These are phyloP conservation scores for Aphelenchoides bicaudatus DNA, from an alignment of 2,888 invertebrate genomes.

Conservation along the genomic window DNA sequence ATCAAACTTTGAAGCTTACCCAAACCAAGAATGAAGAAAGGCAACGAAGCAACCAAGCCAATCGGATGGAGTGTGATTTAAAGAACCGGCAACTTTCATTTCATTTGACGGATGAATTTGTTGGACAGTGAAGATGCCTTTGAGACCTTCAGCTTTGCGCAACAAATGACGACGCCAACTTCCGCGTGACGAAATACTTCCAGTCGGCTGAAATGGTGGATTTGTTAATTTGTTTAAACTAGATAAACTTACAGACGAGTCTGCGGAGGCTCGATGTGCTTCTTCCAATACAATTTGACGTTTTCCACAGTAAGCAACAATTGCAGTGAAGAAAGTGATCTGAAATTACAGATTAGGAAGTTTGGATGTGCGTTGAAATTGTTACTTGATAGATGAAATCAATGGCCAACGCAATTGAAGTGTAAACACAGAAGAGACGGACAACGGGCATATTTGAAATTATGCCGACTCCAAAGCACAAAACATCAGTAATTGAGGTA, in stretches of 20 bases:
- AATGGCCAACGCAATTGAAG: constrained; percentile 50
- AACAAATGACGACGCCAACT: constrained; percentile 17
- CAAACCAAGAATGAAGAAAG: constrained; percentile 5
- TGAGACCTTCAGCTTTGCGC: constrained; percentile 20
- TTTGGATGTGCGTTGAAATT: background rate
- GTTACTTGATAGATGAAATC: constrained; percentile 54
- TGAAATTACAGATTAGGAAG: constrained; percentile 19
- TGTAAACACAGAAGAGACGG: constrained; percentile 54
- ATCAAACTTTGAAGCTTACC: no score
- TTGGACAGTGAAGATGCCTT: constrained; percentile 9
- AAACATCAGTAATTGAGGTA: constrained; percentile 47
- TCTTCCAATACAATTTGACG: constrained; percentile 41
- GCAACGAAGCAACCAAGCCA: constrained; percentile 8
- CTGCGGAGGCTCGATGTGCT: constrained; percentile 3
- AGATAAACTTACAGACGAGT: constrained; percentile 16
- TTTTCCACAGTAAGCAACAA: constrained; percentile 43
- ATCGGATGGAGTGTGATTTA: background rate
- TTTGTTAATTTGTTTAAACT: background rate
- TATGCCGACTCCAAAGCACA: constrained; percentile 56
- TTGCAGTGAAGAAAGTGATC: constrained; percentile 55
- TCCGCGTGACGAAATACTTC: constrained; percentile 22
- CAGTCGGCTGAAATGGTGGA: constrained; percentile 20
- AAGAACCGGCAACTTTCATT: background rate
- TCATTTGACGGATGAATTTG: background rate
- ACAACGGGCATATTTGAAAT: constrained; percentile 58